These are phyloP conservation scores for Amiota communis DNA, from an alignment of 2,888 invertebrate species.

Conservation along the genomic window DNA sequence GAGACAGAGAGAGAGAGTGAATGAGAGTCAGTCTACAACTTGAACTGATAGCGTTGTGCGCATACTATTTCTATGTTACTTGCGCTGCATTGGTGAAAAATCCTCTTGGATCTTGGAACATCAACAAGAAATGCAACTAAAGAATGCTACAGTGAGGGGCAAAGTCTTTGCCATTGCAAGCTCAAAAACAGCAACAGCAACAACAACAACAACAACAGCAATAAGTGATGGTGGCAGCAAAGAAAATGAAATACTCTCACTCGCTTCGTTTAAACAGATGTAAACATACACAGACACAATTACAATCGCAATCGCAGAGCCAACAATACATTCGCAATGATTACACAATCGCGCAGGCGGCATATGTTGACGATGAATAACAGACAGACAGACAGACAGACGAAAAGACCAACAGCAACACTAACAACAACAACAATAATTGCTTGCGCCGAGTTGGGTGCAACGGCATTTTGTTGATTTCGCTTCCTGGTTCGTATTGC, in stretches of 20 bases:
- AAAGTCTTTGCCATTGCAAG: conserved; percentile 21
- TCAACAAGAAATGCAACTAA: neutral
- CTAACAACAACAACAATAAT: neutral
- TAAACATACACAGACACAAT: conserved; percentile 37
- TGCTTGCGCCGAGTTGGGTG: conserved; percentile 32
- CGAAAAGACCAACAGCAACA: neutral
- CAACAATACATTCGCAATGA: conserved; percentile 43
- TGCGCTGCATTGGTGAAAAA: neutral
- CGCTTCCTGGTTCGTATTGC: conserved; percentile 70
- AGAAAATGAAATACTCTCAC: conserved; percentile 54
- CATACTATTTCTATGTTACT: conserved; percentile 1
- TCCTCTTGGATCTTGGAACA: neutral
- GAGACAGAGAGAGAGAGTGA: too few species aligned
- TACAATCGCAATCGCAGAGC: neutral
- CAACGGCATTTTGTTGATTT: conserved; percentile 64
- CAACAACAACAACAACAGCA: conserved; percentile 6
- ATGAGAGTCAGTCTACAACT: neutral
- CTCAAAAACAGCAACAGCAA: neutral
- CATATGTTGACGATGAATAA: neutral
- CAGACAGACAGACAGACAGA: neutral
- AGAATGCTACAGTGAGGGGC: neutral
- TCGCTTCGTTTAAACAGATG: conserved; percentile 28
- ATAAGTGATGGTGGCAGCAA: neutral
- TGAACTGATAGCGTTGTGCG: neutral
- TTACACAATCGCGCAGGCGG: conserved; percentile 59